Evolutionary conservation across 2,888 invertebrate genomes (phyloP), one percentile per base, ranked within the genome.

Genomic region (Agonopterix alstromeriana): DNA sequence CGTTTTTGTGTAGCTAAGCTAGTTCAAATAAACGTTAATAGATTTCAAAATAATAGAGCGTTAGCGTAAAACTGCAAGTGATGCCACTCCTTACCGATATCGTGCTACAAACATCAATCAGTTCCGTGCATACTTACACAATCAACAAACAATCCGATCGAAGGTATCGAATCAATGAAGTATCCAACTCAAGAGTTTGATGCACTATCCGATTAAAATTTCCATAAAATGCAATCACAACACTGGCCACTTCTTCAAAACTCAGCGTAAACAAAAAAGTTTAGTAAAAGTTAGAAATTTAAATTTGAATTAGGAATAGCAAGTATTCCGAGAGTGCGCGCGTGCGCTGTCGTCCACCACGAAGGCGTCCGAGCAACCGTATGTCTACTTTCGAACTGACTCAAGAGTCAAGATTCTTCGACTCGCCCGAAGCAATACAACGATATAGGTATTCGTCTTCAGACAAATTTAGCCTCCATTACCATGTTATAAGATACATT

Each of bases 351-450:
- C 53, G 51, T 56, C 54, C 47, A 57, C 61, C 59, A 63, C 65
- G 67, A 65, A 56, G 60, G 70, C 86, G 87, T 82, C 82, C 73
- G 75, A 66, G 66, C 73, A 54, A 65, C 64, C 64, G 70, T 70
- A 70, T 70, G 77, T 74, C 76, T 76, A 82, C 82, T 84, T 85
- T 86, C 86, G 74, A 84, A 87, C 87, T 87, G 83, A 74, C 52
- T 63, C 61, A 56, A 61, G 65, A 66, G 62, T 63, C 51, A 60
- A 48, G 55, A 53, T 58, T 62, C 57, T 55, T 4, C 11, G n/a
- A 38, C 27, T 27, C 27, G 27, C 27, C 27, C 27, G 27, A 27
- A 27, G 27, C 27, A 27, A 27, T 27, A 27, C 27, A 35, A 10
- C 43, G 8, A 10, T 5, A 35, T 8, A 14, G 8, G 42, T 17